These are phyloP conservation scores for Medauroidea extradentata DNA, from an alignment of 1,140 invertebrate genomes.

Conservation along the genomic window DNA sequence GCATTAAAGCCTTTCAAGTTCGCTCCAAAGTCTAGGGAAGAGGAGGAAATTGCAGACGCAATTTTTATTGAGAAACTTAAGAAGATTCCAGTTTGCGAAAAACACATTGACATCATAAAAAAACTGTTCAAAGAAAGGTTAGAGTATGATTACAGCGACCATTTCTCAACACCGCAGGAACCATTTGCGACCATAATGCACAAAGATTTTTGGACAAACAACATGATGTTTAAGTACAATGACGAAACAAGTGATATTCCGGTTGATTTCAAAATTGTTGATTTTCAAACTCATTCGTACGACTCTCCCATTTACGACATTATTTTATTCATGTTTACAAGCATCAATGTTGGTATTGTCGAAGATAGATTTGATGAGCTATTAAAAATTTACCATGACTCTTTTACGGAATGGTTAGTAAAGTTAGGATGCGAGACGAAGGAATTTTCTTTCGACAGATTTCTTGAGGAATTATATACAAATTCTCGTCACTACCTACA, in stretches of 20 bases:
- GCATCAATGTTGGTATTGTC: background rate
- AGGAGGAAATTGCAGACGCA: background rate
- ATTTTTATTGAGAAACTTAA: background rate
- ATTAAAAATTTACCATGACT: constrained; percentile 1
- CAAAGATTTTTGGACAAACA: constrained; percentile 15
- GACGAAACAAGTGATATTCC: background rate
- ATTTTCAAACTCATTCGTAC: constrained; percentile 8
- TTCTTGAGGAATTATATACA: constrained; percentile 2
- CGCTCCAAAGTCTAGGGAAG: background rate
- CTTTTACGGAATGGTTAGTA: background rate
- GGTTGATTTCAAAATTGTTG: constrained; percentile 9
- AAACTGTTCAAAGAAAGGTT: background rate
- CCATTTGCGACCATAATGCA: constrained; percentile 15
- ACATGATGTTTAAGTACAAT: constrained; percentile 14
- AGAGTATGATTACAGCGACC: background rate
- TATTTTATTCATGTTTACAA: constrained; percentile 9
- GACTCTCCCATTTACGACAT: constrained; percentile 9
- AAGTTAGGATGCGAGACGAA: background rate
- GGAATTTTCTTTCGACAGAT: background rate
- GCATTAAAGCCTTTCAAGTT: background rate
- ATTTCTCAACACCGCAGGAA: background rate
- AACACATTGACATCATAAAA: background rate
- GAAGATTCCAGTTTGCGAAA: background rate
- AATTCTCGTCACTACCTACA: too few species aligned
- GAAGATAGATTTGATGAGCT: constrained; percentile 1